These are phyloP conservation scores for Muschampia plurimacula DNA, from an alignment of 2,888 invertebrate genomes.

Conservation along the genomic window DNA sequence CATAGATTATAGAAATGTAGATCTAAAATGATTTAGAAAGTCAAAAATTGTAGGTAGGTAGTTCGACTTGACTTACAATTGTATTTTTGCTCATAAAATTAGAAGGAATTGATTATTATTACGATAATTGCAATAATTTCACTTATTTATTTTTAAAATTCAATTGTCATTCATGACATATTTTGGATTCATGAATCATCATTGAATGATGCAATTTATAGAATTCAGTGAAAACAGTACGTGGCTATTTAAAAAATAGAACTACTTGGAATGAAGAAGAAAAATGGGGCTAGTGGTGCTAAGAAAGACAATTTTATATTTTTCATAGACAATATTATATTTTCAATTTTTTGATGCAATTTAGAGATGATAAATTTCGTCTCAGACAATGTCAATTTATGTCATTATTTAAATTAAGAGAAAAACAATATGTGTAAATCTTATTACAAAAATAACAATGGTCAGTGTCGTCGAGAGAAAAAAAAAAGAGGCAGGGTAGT, in stretches of 20 bases:
- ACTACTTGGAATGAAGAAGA: slow-evolving; percentile 10
- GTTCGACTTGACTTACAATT: slow-evolving; percentile 3
- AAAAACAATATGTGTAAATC: slow-evolving; percentile 41
- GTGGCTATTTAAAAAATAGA: slow-evolving; percentile 20
- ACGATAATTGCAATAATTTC: not conserved
- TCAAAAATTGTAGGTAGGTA: not conserved
- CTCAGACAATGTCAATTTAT: slow-evolving; percentile 74
- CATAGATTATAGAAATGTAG: slow-evolving; percentile 21
- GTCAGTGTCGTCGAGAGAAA: slow-evolving; percentile 62
- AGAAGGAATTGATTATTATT: slow-evolving; percentile 38
- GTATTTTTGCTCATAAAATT: slow-evolving; percentile 28
- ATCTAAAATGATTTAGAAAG: not conserved
- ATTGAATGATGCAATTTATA: slow-evolving; percentile 14
- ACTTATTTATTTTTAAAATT: not conserved
- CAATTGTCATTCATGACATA: not conserved
- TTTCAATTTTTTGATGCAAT: slow-evolving; percentile 74
- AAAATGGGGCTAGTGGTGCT: slow-evolving; percentile 75
- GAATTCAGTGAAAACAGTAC: slow-evolving; percentile 23
- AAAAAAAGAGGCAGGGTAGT: slow-evolving; percentile 70
- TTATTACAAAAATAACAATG: slow-evolving; percentile 51
- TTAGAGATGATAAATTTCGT: slow-evolving; percentile 71
- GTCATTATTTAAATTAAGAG: slow-evolving; percentile 56
- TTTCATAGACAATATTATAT: slow-evolving; percentile 80
- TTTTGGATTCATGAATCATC: slow-evolving; percentile 11
- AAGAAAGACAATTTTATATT: slow-evolving; percentile 71